Conservation (phyloP, 1,140 invertebrate genomes). For the Nasonia vitripennis region DNA sequence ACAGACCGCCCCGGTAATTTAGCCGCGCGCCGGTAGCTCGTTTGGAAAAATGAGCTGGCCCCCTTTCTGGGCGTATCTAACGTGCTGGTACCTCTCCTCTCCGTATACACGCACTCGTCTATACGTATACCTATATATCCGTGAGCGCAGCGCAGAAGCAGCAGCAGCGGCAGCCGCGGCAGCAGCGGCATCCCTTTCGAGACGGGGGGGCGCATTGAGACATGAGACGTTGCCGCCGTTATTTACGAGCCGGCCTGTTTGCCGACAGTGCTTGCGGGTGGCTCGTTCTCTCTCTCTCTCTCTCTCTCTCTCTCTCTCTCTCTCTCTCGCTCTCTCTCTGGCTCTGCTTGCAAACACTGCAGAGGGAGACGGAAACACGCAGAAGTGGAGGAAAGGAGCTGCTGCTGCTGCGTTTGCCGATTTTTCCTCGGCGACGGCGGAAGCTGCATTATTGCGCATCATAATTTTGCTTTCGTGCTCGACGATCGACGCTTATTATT, state of each 20-base stretch:
- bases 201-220: slow-evolving; percentile 33
- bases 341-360: neutral
- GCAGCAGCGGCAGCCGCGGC: neutral
- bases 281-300: slow-evolving; percentile 39
- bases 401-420: neutral
- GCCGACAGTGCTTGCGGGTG: slow-evolving; percentile 67
- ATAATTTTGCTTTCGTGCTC: slow-evolving; percentile 55
- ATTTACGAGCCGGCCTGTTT: slow-evolving; percentile 66
- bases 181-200: neutral
- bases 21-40: slow-evolving; percentile 52
- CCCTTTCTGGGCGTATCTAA: slow-evolving; percentile 56
- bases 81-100: slow-evolving; percentile 45
- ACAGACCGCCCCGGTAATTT: slow-evolving; percentile 57
- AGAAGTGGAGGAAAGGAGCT: neutral
- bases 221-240: slow-evolving; percentile 43
- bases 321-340: neutral
- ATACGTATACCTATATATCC: neutral
- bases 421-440: neutral
- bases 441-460: slow-evolving; percentile 57
- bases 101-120: neutral
- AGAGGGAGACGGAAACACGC: neutral
- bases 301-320: too few relatives aligned
- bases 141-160: too few relatives aligned
- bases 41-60: slow-evolving; percentile 34
- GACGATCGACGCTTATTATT: slow-evolving; percentile 8